Conservation (phyloP, 2,113 vertebrate species). For the Misgurnus mizolepis region DNA sequence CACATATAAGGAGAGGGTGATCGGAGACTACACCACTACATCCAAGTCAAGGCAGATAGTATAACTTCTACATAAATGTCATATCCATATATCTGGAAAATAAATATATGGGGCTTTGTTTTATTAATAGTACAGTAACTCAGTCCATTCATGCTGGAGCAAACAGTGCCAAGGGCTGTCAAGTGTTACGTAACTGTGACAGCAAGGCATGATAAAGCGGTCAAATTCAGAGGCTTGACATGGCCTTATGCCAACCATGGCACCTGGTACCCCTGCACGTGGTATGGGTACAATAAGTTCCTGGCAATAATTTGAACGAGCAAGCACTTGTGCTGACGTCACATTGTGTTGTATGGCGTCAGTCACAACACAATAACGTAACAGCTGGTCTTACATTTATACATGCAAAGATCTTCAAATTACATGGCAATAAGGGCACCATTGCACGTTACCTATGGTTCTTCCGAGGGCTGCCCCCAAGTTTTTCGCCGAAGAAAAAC, state of each 20-base stretch:
- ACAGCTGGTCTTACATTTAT: not conserved
- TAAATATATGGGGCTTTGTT: not conserved
- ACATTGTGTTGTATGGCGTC: constrained; percentile 19
- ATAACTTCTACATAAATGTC: too few species aligned
- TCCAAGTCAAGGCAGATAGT: not conserved
- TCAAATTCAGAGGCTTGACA: not conserved
- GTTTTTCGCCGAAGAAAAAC: not conserved
- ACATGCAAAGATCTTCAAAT: not conserved
- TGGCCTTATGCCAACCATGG: constrained; percentile 27
- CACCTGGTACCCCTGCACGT: not conserved
- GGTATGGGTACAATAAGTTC: constrained; percentile 45
- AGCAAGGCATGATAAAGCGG: constrained; percentile 1
- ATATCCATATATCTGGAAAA: not conserved
- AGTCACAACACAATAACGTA: not conserved
- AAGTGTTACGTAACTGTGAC: constrained; percentile 18
- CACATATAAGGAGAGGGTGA: not conserved
- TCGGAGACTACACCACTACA: not conserved
- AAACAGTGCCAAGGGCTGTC: constrained; percentile 2
- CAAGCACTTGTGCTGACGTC: not conserved
- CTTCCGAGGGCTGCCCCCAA: not conserved
- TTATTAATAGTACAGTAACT: constrained; percentile 15
- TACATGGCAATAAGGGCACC: not conserved
- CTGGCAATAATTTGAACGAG: not conserved
- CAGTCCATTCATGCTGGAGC: not conserved
- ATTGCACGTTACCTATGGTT: not conserved